Percentiles rank a stretch among this genome's conserved stretches.
Evolutionary conservation across 2,113 vertebrate species (phyloP).

Genomic region (Pycnonotus jocosus): DNA sequence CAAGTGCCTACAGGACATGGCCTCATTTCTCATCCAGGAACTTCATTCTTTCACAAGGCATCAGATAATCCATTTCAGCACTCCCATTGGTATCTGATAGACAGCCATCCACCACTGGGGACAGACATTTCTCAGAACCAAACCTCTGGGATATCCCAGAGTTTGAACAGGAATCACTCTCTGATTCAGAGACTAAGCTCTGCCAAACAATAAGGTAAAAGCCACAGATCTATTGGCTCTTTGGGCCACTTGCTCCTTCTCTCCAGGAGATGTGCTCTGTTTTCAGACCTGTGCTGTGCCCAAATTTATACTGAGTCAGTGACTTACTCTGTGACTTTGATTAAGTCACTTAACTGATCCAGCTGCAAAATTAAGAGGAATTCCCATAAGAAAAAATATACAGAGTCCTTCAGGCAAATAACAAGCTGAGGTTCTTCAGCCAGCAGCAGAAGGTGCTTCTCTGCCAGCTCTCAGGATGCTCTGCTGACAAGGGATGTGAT

Average conservation of each 20-base stretch:
- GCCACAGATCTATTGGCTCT: not conserved
- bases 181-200: not conserved
- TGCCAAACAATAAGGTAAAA: not conserved
- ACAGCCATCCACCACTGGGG: not conserved
- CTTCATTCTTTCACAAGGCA: not conserved
- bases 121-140: not conserved
- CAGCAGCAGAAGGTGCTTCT: not conserved
- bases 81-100: not conserved
- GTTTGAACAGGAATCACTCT: not conserved
- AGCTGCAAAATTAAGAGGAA: not conserved
- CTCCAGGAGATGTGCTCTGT: not conserved
- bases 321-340: not conserved
- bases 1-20: not conserved
- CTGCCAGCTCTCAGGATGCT: not conserved
- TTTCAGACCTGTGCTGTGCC: not conserved
- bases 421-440: not conserved
- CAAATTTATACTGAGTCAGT: not conserved
- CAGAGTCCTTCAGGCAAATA: not conserved
- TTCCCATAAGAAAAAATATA: not conserved
- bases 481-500: not conserved
- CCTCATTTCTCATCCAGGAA: not conserved
- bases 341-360: not conserved
- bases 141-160: not conserved
- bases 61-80: slow-evolving; percentile 9
- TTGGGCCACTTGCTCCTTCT: not conserved